Evolutionary conservation across 1,140 invertebrate species (phyloP), one percentile per base, ranked within the genome.

Genomic region (Melipona quadrifasciata): DNA sequence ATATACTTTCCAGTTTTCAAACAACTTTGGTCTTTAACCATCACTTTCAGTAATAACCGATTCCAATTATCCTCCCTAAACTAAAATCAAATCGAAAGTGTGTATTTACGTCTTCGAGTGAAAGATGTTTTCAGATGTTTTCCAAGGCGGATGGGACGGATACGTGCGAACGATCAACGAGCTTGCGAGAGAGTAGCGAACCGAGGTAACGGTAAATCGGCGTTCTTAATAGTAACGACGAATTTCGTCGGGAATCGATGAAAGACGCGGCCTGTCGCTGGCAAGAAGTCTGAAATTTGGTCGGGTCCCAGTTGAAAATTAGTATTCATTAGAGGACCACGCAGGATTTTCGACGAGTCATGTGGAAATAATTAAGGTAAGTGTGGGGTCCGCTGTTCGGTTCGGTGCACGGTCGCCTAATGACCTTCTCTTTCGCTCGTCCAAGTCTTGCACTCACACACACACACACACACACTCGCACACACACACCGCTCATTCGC

Each of bases 361-460:
- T 92, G 93, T 94, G 91, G 90, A 93, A 93, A 93, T 94, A 94
- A 94, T 94, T 94, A 94, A 93, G 90, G 91, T 93, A 94, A 94
- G 91, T 94, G 89, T 91, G 89, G 91, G 92, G 87, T 93, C 89
- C 89, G 80, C 81, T 86, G 84, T 90, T 78, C 79, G 88, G 90
- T 65, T 91, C 84, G 87, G 75, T 86, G 85, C 79, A 85, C 87
- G 78, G 86, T 89, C 88, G 87, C 89, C 91, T 92, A 92, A 92
- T 92, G 91, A 90, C 86, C 87, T 86, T 91, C 85, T 86, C 89
- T 80, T 83, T 85, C 70, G 47, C 84, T 80, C 83, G 53, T 80
- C 76, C 80, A 51, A 34, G 24, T 21, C 39, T 74, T 61, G 83
- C 78, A 31, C 39, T 0, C 39, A 47, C 39, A 47, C 39, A 39